These are phyloP conservation scores for Poicephalus meyeri DNA, from an alignment of 2,113 vertebrate species.

Conservation along the genomic window DNA sequence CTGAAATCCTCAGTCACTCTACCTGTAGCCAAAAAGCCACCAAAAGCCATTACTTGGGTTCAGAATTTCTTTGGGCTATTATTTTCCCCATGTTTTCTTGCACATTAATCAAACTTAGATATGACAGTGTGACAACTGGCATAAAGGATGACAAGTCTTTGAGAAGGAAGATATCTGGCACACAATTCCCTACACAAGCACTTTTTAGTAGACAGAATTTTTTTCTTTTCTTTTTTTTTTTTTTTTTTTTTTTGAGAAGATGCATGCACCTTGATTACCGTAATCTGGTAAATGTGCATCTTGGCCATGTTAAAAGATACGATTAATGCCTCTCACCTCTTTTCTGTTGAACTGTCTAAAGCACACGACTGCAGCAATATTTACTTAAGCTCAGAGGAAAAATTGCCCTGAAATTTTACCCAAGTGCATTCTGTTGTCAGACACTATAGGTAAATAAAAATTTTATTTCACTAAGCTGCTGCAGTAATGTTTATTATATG, in stretches of 20 bases:
- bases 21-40: neutral
- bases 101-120: constrained; percentile 3
- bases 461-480: constrained; percentile 14
- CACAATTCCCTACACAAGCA: neutral
- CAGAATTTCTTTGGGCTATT: neutral
- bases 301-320: constrained; percentile 15
- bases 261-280: neutral
- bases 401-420: constrained; percentile 13
- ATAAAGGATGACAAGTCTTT: constrained; percentile 12
- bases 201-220: neutral
- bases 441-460: constrained; percentile 17
- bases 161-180: neutral
- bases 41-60: neutral
- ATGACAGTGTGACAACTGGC: neutral
- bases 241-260: neutral
- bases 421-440: constrained; percentile 18
- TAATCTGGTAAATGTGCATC: constrained; percentile 23
- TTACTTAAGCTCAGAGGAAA: constrained; percentile 25
- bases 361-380: constrained; percentile 4
- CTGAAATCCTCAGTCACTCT: neutral
- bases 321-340: constrained; percentile 27
- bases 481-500: neutral
- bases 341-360: neutral
- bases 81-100: neutral
- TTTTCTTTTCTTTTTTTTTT: neutral